These are phyloP conservation scores for Artibeus jamaicensis DNA, from an alignment of 2,797 vertebrate genomes.

Conservation along the genomic window DNA sequence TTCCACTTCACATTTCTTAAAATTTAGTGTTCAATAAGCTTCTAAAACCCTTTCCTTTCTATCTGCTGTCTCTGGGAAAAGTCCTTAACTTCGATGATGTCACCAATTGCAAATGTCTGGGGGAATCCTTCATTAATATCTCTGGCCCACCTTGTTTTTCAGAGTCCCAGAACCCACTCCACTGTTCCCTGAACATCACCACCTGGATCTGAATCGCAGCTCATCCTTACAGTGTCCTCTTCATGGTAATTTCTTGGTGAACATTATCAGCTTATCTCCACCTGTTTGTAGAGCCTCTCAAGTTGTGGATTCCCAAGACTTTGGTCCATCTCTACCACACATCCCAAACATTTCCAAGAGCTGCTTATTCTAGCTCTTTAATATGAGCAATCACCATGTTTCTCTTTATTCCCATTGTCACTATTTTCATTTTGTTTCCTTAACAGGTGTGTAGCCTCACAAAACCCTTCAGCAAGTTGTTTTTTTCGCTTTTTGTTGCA, in stretches of 20 bases:
- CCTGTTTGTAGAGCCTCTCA: background rate
- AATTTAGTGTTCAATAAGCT: accelerated
- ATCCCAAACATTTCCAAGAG: background rate
- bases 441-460: background rate
- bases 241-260: background rate
- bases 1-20: background rate
- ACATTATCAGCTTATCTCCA: background rate
- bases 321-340: no score
- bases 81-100: background rate
- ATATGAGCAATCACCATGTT: background rate
- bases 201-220: background rate
- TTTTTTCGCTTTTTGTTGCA: background rate
- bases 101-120: background rate
- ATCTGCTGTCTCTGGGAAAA: background rate
- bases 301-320: background rate
- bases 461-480: background rate
- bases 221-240: background rate
- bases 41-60: background rate
- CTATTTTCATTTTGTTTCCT: background rate
- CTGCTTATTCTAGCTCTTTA: background rate
- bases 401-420: background rate
- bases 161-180: background rate
- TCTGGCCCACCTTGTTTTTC: background rate
- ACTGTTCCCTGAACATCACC: background rate
- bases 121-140: background rate